These are phyloP conservation scores for Liposcelis brunnea DNA, from an alignment of 2,888 invertebrate species.

Conservation along the genomic window DNA sequence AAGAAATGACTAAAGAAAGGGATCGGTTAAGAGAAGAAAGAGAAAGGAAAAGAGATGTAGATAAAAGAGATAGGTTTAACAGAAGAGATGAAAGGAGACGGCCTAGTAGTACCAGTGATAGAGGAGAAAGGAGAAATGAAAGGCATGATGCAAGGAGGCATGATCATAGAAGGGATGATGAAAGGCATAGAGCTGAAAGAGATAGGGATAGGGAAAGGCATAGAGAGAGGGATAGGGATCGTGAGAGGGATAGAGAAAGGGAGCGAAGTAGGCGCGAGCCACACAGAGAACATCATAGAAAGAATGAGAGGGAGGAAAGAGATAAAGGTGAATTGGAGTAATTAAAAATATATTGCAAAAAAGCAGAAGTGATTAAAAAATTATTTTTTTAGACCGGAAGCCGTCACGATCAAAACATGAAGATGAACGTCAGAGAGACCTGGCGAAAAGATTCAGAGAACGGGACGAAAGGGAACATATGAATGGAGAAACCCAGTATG, in stretches of 20 bases:
- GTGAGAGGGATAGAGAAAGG: conserved; percentile 11
- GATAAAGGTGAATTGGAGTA: no score
- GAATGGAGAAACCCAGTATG: no score
- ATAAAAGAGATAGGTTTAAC: conserved; percentile 29
- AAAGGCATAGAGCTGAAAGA: conserved; percentile 17
- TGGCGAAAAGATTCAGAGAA: no score
- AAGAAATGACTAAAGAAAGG: conserved; percentile 31
- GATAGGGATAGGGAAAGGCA: conserved; percentile 20
- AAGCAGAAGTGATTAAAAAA: no score
- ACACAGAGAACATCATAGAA: no score
- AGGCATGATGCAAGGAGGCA: conserved; percentile 19
- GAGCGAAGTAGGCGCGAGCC: neutral
- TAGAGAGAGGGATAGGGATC: conserved; percentile 18
- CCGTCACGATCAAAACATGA: no score
- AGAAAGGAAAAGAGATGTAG: conserved; percentile 33
- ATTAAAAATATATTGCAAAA: no score
- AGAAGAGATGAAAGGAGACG: conserved; percentile 20
- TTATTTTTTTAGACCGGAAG: no score
- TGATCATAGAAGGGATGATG: conserved; percentile 17
- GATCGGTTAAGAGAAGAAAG: conserved; percentile 33
- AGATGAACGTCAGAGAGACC: no score
- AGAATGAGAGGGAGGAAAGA: no score
- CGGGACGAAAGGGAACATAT: no score
- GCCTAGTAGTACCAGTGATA: conserved; percentile 17
- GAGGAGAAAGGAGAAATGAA: conserved; percentile 15